A percentile compares a stretch with the other conserved stretches of the same genome.
These are phyloP conservation scores for Noctua pronuba DNA, from an alignment of 2,888 invertebrate species.

Conservation along the genomic window DNA sequence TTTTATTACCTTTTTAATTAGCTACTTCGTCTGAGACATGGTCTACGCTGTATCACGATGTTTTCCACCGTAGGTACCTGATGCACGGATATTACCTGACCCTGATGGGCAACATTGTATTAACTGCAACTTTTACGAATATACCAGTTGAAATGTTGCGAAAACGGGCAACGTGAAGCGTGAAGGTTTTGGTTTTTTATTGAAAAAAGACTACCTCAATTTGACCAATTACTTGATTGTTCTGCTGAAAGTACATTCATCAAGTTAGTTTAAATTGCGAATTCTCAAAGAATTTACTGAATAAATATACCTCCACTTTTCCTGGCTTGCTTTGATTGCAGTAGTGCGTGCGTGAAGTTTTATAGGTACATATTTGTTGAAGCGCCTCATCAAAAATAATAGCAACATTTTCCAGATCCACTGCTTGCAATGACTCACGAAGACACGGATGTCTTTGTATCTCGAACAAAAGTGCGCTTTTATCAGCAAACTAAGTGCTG, in stretches of 20 bases:
- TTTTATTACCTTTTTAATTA: constrained; percentile 37
- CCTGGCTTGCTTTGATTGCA: not conserved
- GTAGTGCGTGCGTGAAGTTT: not conserved
- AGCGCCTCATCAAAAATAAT: constrained; percentile 30
- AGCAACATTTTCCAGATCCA: constrained; percentile 33
- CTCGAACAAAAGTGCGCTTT: constrained; percentile 56
- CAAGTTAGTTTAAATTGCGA: not conserved
- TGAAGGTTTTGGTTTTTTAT: too few relatives aligned
- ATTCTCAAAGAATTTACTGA: not conserved
- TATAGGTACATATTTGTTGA: not conserved
- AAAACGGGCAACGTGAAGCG: not conserved
- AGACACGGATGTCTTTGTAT: constrained; percentile 41
- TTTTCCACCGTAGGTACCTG: not conserved
- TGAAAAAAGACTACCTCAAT: not conserved
- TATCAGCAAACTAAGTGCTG: constrained; percentile 67
- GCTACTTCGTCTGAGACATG: not conserved
- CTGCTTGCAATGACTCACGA: constrained; percentile 58
- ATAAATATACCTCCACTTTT: not conserved
- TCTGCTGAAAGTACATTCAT: not conserved
- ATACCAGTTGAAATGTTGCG: not conserved
- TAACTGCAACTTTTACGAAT: not conserved
- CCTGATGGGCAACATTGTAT: not conserved
- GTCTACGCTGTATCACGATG: not conserved
- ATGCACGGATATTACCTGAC: not conserved
- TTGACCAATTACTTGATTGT: not conserved